Base-by-base conservation (phyloP, 2,797 vertebrate genomes). In the Ataeniobius toweri region DNA sequence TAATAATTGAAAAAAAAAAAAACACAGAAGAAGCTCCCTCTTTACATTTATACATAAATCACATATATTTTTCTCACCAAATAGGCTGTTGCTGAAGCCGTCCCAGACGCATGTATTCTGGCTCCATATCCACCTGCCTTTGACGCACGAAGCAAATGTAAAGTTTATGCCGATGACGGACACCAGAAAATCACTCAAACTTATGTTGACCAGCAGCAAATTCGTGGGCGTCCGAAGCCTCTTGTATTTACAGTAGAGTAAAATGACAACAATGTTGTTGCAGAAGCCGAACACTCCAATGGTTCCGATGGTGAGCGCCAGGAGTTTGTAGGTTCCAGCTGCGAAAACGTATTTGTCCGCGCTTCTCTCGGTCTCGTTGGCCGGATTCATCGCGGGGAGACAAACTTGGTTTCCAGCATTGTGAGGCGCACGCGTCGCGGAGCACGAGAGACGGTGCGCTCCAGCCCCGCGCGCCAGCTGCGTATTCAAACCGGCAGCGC, bases 31-130 rank as follows among this genome's bases (percentile, higher is more conserved):
- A n/a, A 46, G 31, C 6, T 4, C 36, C 14, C n/a, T 24, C 5
- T 69, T 44, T 8, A 24, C 1, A 46, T 3, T 13, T 1, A 0
- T 2, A 6, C 28, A n/a, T 3, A 16, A 55, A 70, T 36, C 0
- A 65, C 22, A 5, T 8, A 5, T 8, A 13, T 5, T 1, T 70
- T 50, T 36, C 97, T 96, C 89, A 99, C 98, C 98, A 48, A 97
- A 98, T 69, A 99, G 93, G 87, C 96, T 97, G 96, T 96, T 96
- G 96, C 96, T 96, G 95, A 98, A 98, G 74, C 98, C 97, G 91
- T 98, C 97, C 97, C 98, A 98, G 69, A 93, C 83, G 94, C 97
- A 98, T 24, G 96, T 96, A 48, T 94, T 91, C 14, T 90, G 82
- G 89, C 95, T 96, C 96, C 97, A 98, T 3, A 94, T 92, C 97